phyloP scores from a whole-genome alignment of 2,888 invertebrate species.

The Troglohyphantes excavatus region DNA sequence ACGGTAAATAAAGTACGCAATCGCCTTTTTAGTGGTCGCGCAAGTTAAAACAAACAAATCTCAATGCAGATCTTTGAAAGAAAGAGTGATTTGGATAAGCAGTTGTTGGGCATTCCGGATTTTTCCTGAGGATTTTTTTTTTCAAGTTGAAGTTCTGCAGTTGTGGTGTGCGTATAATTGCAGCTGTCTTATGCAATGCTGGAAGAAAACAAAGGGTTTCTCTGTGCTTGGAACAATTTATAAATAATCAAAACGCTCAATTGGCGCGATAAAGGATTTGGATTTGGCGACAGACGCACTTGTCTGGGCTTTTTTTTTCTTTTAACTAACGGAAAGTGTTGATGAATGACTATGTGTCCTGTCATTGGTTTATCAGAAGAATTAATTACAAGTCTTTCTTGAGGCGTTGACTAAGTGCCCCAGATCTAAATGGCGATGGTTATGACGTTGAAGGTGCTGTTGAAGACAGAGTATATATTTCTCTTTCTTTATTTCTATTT shows the following conservation, averaged over 20 bases:
- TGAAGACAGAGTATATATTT: slow-evolving; percentile 7
- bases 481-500: neutral
- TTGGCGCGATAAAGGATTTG: slow-evolving; percentile 31
- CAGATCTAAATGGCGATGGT: slow-evolving; percentile 55
- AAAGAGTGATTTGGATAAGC: neutral
- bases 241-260: slow-evolving; percentile 64
- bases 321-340: slow-evolving; percentile 23
- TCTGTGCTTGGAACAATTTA: slow-evolving; percentile 47
- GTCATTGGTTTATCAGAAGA: slow-evolving; percentile 36
- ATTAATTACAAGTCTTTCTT: slow-evolving; percentile 68
- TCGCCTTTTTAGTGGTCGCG: neutral
- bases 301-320: slow-evolving; percentile 34
- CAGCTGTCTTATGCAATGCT: slow-evolving; percentile 7
- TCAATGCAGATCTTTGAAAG: slow-evolving; percentile 4
- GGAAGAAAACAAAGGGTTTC: slow-evolving; percentile 10
- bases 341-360: slow-evolving; percentile 69
- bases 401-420: slow-evolving; percentile 76
- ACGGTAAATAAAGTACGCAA: neutral
- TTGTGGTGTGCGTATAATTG: slow-evolving; percentile 23
- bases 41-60: neutral
- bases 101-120: slow-evolving; percentile 24
- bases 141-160: slow-evolving; percentile 31
- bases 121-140: slow-evolving; percentile 16
- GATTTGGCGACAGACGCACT: slow-evolving; percentile 72
- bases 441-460: slow-evolving; percentile 52